Evolutionary conservation across 2,113 vertebrate genomes (phyloP), one percentile per base, ranked within the genome.

Genomic region (Mus pahari): DNA sequence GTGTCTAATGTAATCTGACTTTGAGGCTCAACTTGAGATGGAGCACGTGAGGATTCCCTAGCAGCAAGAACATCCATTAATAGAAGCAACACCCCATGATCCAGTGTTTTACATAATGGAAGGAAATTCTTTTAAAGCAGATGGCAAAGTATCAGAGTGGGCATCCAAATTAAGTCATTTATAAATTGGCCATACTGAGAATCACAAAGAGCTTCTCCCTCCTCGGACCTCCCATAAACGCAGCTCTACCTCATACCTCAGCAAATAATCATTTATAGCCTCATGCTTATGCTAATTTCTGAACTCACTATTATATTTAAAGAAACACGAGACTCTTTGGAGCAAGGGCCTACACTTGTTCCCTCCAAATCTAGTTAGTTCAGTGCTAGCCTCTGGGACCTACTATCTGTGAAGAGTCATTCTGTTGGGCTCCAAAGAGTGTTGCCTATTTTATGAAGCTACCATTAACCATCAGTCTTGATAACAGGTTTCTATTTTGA

Each of bases 11-110:
- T 36, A 97, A 84, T 89, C 79, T 92, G 93, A 90, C 73, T 93
- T 90, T 92, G 95, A 81, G 97, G 92, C 74, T 92, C 97, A 79
- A 96, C 42, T 81, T 97, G 91, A 97, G 97, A 97, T 82, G 88
- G 74, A 96, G 9, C 73, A 94, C 55, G 88, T 4, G 70, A 97
- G 96, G 94, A 62, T 97, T 71, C 55, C 89, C 95, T 96, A 71
- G 97, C 98, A 96, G 86, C 94, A 96, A 97, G 89, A 48, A 14
- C 50, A 93, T 92, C 94, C 91, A 91, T 97, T 96, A 96, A 97
- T 82, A 93, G 12, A 97, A 68, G 83, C 73, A 96, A 84, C 83
- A 88, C 70, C 86, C 71, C 73, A 58, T 4, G 82, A 79, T 91
- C 78, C 78, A 78, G 33, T 91, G 58, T 96, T 96, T 97, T 86